Percentiles rank a stretch among this genome's conserved stretches.
phyloP scores from a whole-genome alignment of 2,888 invertebrate species.

The Cerastoderma edule region DNA sequence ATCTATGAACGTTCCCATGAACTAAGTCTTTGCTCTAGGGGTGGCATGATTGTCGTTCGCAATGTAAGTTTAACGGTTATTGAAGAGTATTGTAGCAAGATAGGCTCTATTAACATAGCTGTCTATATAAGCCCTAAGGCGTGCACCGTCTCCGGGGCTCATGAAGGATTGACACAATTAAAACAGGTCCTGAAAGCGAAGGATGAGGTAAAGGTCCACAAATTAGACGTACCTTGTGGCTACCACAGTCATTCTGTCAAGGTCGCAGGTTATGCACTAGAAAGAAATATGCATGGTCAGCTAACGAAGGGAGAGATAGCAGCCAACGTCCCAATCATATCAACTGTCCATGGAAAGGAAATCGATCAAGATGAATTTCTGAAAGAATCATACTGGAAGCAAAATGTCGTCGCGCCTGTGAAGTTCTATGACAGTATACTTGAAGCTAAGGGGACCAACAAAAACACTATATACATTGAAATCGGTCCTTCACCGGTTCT shows the following conservation, averaged over 20 bases:
- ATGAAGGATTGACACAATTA: constrained; percentile 42
- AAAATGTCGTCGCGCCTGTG: constrained; percentile 63
- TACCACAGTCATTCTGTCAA: constrained; percentile 61
- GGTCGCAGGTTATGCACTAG: constrained; percentile 31
- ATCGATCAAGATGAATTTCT: constrained; percentile 23
- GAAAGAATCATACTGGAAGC: constrained; percentile 60
- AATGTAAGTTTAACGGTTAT: constrained; percentile 37
- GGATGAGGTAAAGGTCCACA: constrained; percentile 11
- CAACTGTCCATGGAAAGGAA: constrained; percentile 39
- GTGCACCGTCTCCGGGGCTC: constrained; percentile 64
- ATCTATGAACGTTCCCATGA: constrained; percentile 51
- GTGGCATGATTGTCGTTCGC: constrained; percentile 57
- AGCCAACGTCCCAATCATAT: constrained; percentile 15
- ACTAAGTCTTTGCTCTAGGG: constrained; percentile 41
- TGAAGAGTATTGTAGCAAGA: constrained; percentile 18
- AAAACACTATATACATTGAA: constrained; percentile 54
- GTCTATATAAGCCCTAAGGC: constrained; percentile 59
- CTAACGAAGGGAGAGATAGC: not conserved
- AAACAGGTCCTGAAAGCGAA: constrained; percentile 31
- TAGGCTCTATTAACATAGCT: constrained; percentile 43
- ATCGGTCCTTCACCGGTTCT: constrained; percentile 52
- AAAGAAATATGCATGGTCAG: constrained; percentile 32
- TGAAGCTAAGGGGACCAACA: constrained; percentile 27
- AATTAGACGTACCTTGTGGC: constrained; percentile 48
- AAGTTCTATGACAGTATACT: constrained; percentile 53